phyloP scores from a whole-genome alignment of 2,888 invertebrate genomes.

The Stenchaetothrips biformis region DNA sequence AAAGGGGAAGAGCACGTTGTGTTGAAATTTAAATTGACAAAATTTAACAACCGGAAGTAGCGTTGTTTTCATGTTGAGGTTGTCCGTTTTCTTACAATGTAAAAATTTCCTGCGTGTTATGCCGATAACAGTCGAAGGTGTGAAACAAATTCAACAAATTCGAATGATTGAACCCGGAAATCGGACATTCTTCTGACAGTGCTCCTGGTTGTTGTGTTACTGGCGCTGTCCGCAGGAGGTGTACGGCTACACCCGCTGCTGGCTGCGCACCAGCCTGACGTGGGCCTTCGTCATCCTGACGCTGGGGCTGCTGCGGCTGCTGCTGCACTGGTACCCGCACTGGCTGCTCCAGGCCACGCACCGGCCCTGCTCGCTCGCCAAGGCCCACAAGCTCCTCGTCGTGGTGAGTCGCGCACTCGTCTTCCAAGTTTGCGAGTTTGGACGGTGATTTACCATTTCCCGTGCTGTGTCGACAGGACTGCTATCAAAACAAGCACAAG shows the following conservation, averaged over 20 bases:
- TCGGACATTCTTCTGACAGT: too few relatives aligned
- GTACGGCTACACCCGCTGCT: constrained; percentile 49
- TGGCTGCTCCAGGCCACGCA: constrained; percentile 53
- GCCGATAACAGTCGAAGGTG: too few relatives aligned
- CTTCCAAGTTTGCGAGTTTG: constrained; percentile 8
- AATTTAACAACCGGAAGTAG: too few relatives aligned
- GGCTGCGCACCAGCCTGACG: constrained; percentile 43
- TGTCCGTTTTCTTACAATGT: too few relatives aligned
- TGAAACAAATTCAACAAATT: too few relatives aligned
- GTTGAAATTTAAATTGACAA: too few relatives aligned
- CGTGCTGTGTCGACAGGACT: constrained; percentile 43
- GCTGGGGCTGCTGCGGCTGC: constrained; percentile 52
- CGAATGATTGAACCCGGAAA: too few relatives aligned
- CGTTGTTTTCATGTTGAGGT: too few relatives aligned
- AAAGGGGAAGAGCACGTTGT: too few relatives aligned
- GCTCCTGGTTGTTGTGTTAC: too few relatives aligned
- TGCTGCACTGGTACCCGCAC: constrained; percentile 59
- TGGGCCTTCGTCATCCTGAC: constrained; percentile 52
- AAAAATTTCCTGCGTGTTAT: too few relatives aligned
- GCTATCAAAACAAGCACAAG: constrained; percentile 51
- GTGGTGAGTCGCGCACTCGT: constrained; percentile 47
- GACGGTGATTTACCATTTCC: constrained; percentile 26
- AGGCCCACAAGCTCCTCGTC: constrained; percentile 53
- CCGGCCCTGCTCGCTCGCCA: constrained; percentile 47
- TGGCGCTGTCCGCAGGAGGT: constrained; percentile 46